Evolutionary conservation across 2,888 invertebrate species (phyloP).

Genomic region (Rhimphoctona megacephalus): DNA sequence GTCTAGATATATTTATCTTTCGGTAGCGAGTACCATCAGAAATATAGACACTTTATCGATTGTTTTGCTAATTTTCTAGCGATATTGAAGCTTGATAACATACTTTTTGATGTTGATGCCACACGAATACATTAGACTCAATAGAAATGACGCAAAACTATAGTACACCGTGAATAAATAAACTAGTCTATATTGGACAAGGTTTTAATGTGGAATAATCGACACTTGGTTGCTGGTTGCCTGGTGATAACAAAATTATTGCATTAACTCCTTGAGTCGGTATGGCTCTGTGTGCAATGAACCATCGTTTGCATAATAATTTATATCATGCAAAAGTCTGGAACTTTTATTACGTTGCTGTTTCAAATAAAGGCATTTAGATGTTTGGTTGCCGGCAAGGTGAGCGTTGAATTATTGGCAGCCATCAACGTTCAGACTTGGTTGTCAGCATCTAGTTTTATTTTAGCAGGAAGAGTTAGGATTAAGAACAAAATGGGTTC

Average conservation of each 20-base stretch:
- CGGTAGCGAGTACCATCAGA: background rate
- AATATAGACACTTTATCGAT: conserved; percentile 11
- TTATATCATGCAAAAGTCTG: background rate
- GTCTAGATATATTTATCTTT: conserved; percentile 2
- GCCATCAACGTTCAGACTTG: background rate
- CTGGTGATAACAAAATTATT: background rate
- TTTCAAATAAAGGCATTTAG: background rate
- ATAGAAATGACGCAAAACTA: background rate
- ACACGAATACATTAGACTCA: background rate
- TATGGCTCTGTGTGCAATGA: background rate
- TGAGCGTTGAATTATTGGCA: background rate
- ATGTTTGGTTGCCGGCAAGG: background rate
- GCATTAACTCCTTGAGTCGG: background rate
- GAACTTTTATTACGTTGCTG: background rate
- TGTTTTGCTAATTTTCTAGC: conserved; percentile 20
- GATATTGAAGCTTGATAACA: conserved; percentile 10
- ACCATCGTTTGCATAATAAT: conserved; percentile 3
- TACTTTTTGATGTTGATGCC: background rate
- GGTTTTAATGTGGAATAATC: background rate
- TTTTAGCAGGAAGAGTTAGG: background rate
- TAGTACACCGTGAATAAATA: background rate
- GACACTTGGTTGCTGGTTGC: background rate
- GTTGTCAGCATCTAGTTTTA: background rate
- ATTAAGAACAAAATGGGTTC: background rate
- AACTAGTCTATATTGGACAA: background rate